These are phyloP conservation scores for Acronicta alni DNA, from an alignment of 2,888 invertebrate species.

Conservation along the genomic window DNA sequence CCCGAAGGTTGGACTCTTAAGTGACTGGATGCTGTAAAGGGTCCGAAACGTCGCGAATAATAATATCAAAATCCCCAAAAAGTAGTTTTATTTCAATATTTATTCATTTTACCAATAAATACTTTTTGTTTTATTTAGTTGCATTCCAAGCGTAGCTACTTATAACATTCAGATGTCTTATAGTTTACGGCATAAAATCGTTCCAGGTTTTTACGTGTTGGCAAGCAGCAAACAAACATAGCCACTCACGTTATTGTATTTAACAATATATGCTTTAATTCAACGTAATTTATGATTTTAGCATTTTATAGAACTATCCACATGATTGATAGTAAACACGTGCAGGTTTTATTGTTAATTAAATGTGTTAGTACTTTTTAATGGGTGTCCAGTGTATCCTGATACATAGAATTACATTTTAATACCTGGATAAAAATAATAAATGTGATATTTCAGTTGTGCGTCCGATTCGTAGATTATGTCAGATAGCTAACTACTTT, in stretches of 20 bases:
- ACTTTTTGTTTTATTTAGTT: too few species aligned
- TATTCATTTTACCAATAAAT: too few species aligned
- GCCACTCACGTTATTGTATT: conserved; percentile 41
- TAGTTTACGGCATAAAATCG: conserved; percentile 57
- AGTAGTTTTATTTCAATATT: too few species aligned
- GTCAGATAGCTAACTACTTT: too few species aligned
- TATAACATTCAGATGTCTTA: conserved; percentile 18
- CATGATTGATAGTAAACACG: conserved; percentile 42
- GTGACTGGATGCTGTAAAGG: too few species aligned
- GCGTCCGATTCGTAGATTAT: too few species aligned
- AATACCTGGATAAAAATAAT: not conserved
- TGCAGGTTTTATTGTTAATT: conserved; percentile 38
- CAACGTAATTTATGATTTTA: conserved; percentile 51
- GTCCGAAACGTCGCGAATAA: too few species aligned
- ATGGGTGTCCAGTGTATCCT: not conserved
- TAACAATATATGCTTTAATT: conserved; percentile 52
- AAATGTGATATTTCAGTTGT: too few species aligned
- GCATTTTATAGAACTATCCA: conserved; percentile 38
- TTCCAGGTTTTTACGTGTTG: conserved; percentile 57
- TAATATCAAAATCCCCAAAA: too few species aligned
- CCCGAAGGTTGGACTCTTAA: too few species aligned
- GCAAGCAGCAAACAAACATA: conserved; percentile 42
- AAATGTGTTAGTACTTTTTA: conserved; percentile 5
- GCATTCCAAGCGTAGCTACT: not conserved
- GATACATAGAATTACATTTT: too few species aligned